These are phyloP conservation scores for Pomacea canaliculata DNA, from an alignment of 2,888 invertebrate species.

Conservation along the genomic window DNA sequence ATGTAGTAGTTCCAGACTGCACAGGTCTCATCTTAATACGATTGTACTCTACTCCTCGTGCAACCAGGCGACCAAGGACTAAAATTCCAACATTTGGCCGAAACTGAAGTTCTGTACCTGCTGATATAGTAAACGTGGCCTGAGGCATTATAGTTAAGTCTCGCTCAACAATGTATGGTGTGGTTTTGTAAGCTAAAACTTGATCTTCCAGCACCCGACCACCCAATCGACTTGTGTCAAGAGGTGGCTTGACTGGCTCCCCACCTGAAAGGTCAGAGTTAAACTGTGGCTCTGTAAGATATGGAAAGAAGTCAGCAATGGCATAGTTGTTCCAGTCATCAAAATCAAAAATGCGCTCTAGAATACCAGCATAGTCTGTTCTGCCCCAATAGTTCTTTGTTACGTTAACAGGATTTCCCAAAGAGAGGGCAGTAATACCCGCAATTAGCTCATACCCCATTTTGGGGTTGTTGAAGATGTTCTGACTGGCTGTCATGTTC, in stretches of 20 bases:
- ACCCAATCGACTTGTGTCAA: slow-evolving; percentile 59
- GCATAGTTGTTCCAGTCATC: slow-evolving; percentile 99
- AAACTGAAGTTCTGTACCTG: slow-evolving; percentile 93
- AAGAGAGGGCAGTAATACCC: slow-evolving; percentile 85
- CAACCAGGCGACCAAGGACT: slow-evolving; percentile 90
- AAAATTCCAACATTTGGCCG: slow-evolving; percentile 95
- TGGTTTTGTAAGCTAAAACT: slow-evolving; percentile 44
- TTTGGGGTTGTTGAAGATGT: slow-evolving; percentile 80
- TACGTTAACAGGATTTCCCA: slow-evolving; percentile 88
- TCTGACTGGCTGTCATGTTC: slow-evolving; percentile 89
- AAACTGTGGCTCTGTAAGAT: slow-evolving; percentile 76
- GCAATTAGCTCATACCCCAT: slow-evolving; percentile 89
- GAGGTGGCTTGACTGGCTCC: slow-evolving; percentile 40
- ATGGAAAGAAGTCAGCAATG: slow-evolving; percentile 90
- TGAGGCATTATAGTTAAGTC: slow-evolving; percentile 98
- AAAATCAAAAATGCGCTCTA: slow-evolving; percentile 92
- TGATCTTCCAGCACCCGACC: slow-evolving; percentile 76
- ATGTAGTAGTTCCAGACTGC: slow-evolving; percentile 14
- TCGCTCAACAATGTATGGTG: slow-evolving; percentile 75
- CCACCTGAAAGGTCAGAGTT: slow-evolving; percentile 51
- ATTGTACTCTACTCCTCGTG: slow-evolving; percentile 77
- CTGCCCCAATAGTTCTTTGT: slow-evolving; percentile 98
- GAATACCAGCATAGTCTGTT: slow-evolving; percentile 80
- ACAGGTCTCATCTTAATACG: slow-evolving; percentile 52
- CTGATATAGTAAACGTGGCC: slow-evolving; percentile 85